Conservation (phyloP, 2,888 invertebrate genomes). For the Scrobipalpa costella region DNA sequence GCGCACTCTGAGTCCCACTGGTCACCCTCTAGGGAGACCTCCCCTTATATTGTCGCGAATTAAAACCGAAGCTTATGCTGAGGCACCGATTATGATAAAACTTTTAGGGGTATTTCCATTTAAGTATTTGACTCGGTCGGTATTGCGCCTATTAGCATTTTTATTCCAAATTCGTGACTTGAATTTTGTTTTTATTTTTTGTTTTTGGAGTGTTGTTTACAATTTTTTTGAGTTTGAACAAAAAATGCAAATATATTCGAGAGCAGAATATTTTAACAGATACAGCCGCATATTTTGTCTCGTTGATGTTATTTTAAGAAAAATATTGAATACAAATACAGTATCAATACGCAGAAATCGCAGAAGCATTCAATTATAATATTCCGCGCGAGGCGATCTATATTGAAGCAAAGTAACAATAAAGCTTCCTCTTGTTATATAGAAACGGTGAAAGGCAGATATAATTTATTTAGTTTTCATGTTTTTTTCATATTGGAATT, state of each 20-base stretch:
- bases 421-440: neutral
- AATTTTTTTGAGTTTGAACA: neutral
- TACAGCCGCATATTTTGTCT: neutral
- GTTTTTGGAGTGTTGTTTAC: slow-evolving; percentile 4
- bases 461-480: neutral
- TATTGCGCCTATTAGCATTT: neutral
- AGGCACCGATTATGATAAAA: slow-evolving; percentile 10
- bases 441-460: neutral
- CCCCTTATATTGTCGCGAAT: slow-evolving; percentile 15
- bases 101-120: slow-evolving; percentile 1
- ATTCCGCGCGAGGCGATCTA: neutral
- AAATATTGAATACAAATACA: neutral
- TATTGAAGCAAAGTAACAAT: neutral
- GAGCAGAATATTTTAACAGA: neutral
- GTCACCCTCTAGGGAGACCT: slow-evolving; percentile 26
- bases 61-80: slow-evolving; percentile 25
- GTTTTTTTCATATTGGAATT: no score
- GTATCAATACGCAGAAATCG: neutral
- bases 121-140: neutral
- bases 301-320: neutral
- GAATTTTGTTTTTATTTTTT: neutral
- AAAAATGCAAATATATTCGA: neutral
- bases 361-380: slow-evolving; percentile 2
- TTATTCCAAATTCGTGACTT: neutral
- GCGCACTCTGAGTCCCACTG: slow-evolving; percentile 36